phyloP scores from a whole-genome alignment of 2,113 vertebrate genomes.

The Ctenomys sociabilis region DNA sequence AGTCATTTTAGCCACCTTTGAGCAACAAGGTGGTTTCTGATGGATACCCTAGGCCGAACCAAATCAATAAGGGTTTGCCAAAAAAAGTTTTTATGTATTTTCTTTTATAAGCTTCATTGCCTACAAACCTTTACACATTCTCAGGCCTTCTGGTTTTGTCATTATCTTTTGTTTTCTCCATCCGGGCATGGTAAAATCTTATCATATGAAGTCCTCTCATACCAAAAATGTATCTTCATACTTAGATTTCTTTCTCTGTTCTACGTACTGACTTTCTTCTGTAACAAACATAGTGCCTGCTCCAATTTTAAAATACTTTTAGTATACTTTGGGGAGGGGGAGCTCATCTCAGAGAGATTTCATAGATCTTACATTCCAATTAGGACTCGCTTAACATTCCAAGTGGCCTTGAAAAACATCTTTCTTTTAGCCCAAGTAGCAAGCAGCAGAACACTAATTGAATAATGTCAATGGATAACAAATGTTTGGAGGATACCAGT shows the following conservation, averaged over 20 bases:
- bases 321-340: background rate
- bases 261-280: background rate
- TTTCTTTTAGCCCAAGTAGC: background rate
- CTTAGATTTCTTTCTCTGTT: background rate
- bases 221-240: background rate
- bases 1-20: background rate
- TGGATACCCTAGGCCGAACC: background rate
- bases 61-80: background rate
- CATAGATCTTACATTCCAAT: background rate
- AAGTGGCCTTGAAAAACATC: background rate
- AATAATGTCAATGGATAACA: background rate
- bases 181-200: background rate
- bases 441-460: background rate
- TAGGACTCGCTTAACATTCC: background rate
- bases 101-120: background rate
- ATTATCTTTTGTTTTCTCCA: background rate
- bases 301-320: background rate
- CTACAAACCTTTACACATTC: background rate
- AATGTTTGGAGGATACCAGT: background rate
- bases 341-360: background rate
- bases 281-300: background rate
- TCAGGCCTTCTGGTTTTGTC: background rate
- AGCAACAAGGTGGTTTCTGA: background rate
- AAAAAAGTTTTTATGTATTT: background rate
- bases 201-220: background rate